These are phyloP conservation scores for Trinorchestia longiramus DNA, from an alignment of 1,140 invertebrate genomes.

Conservation along the genomic window DNA sequence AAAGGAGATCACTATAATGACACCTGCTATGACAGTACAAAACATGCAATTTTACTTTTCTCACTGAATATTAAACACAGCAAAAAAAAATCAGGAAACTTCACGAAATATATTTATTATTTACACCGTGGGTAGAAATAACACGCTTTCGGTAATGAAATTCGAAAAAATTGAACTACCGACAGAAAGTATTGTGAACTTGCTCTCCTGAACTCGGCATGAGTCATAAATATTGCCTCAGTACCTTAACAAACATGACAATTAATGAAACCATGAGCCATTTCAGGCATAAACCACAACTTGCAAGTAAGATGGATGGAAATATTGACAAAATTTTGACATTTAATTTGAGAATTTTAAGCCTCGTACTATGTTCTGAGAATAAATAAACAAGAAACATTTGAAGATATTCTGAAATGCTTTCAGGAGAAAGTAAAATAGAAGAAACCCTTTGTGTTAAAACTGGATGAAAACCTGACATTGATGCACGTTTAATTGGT, in stretches of 20 bases:
- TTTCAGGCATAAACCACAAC: neutral
- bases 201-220: no score
- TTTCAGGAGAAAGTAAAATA: neutral
- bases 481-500: no score
- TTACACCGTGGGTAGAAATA: neutral
- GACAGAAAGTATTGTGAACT: no score
- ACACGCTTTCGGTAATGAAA: neutral
- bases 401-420: neutral
- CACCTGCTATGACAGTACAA: neutral
- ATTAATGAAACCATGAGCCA: no score
- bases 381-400: neutral
- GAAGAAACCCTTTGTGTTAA: neutral
- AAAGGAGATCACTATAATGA: neutral
- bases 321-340: neutral
- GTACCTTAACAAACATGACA: no score
- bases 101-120: neutral
- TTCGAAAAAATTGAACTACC: neutral
- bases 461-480: neutral
- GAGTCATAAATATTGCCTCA: no score
- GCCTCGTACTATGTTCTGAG: neutral
- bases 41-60: neutral
- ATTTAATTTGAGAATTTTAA: neutral
- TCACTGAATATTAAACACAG: neutral
- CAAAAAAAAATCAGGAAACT: neutral
- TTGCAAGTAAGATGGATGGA: neutral